phyloP scores from a whole-genome alignment of 2,888 invertebrate species.

The Heliconius sara region DNA sequence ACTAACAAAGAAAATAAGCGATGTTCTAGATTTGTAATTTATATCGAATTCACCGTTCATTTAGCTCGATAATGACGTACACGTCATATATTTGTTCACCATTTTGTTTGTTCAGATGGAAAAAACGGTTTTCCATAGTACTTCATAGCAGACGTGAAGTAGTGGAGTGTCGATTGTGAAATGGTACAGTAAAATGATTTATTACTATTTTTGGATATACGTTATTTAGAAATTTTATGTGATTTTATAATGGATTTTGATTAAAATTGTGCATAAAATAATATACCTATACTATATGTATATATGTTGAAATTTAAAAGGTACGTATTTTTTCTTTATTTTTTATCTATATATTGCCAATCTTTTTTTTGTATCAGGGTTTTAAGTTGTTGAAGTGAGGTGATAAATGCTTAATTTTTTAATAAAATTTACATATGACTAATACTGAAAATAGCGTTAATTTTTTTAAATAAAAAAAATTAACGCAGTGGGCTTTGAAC shows the following conservation, averaged over 20 bases:
- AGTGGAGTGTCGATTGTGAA: background rate
- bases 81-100: constrained; percentile 35
- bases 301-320: too few relatives aligned
- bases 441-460: too few relatives aligned
- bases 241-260: background rate
- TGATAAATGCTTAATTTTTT: too few relatives aligned
- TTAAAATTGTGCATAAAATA: background rate
- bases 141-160: constrained; percentile 5
- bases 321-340: too few relatives aligned
- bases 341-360: too few relatives aligned
- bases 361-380: too few relatives aligned
- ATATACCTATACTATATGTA: background rate
- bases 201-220: background rate
- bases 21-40: constrained; percentile 11
- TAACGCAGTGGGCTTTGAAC: too few relatives aligned
- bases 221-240: background rate
- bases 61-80: constrained; percentile 14
- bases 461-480: too few relatives aligned
- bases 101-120: constrained; percentile 44
- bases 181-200: background rate
- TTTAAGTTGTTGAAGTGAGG: too few relatives aligned
- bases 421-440: too few relatives aligned
- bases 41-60: constrained; percentile 7
- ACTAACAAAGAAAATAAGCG: constrained; percentile 4
- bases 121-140: constrained; percentile 1